A percentile compares a stretch with the other conserved stretches of the same genome.
phyloP scores from a whole-genome alignment of 1,140 invertebrate genomes.

The Drosophila nannoptera region DNA sequence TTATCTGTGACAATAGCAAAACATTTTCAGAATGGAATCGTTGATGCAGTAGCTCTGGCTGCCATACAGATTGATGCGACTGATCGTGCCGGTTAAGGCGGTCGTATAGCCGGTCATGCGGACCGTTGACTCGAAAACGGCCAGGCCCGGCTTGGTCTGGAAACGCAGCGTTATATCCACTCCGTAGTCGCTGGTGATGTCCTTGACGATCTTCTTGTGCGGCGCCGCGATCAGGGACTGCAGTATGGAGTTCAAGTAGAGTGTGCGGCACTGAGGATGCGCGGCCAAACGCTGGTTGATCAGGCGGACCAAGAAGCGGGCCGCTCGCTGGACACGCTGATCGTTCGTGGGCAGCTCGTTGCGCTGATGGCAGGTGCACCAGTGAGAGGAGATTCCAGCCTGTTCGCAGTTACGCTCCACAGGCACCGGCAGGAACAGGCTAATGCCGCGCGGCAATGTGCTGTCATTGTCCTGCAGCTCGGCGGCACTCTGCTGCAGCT shows the following conservation, averaged over 20 bases:
- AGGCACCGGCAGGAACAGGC: slow-evolving; percentile 87
- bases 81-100: slow-evolving; percentile 84
- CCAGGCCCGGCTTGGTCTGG: slow-evolving; percentile 84
- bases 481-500: slow-evolving; percentile 52
- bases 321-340: slow-evolving; percentile 79
- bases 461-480: slow-evolving; percentile 55
- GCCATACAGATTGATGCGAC: slow-evolving; percentile 90
- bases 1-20: slow-evolving; percentile 85
- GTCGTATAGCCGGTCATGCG: slow-evolving; percentile 79
- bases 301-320: slow-evolving; percentile 81
- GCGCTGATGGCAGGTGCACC: slow-evolving; percentile 89
- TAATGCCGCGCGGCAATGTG: slow-evolving; percentile 83
- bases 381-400: slow-evolving; percentile 88
- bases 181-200: slow-evolving; percentile 77
- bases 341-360: slow-evolving; percentile 81
- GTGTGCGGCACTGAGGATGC: slow-evolving; percentile 81
- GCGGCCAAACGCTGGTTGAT: slow-evolving; percentile 83
- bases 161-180: slow-evolving; percentile 85
- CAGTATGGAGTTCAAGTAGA: slow-evolving; percentile 75
- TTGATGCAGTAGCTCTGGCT: slow-evolving; percentile 88
- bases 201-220: slow-evolving; percentile 69
- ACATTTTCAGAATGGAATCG: slow-evolving; percentile 87
- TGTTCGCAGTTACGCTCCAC: slow-evolving; percentile 86
- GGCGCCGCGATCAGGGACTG: slow-evolving; percentile 66
- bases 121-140: slow-evolving; percentile 88